Base-by-base conservation (phyloP, 2,888 invertebrate species). In the Hololepta plana region DNA sequence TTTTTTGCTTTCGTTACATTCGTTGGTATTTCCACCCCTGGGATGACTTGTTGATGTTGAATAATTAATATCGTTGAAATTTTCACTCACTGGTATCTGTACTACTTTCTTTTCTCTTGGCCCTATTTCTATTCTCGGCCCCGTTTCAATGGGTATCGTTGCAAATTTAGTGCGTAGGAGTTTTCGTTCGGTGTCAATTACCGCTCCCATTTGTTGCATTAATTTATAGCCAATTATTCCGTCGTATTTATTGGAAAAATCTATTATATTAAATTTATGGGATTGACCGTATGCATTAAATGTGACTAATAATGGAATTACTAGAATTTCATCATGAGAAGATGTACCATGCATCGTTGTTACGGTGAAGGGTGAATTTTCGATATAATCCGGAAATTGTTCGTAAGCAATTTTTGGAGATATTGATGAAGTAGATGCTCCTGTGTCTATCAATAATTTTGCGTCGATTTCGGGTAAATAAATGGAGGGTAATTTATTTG, bases 21-120 rank as follows among this genome's bases (percentile, higher is more conserved):
- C 6, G 12, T 20, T 2, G 28, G 28, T n/a, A 28, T 28, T 24
- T 28, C 24, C 9, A 24, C 24, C 9, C 28, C 24, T 13, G 23
- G 28, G 5, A 9, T 10, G 7, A 27, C 9, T 14, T 11, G 4
- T 10, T 27, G 27, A 4, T 27, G 27, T 3, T 3, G 3, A 3
- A 27, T 23, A 16, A 7, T n/a, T n/a, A n/a, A n/a, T n/a, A n/a
- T n/a, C n/a, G n/a, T n/a, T n/a, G n/a, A n/a, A n/a, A 12, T 6
- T 26, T 26, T 20, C 10, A 17, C 20, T 8, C n/a, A 26, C 20
- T 5, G 26, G 26, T 20, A 27, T 22, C 20, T 30, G 20, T 30
- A 26, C 20, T 9, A 24, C 23, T 30, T 31, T 19, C 17, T 25
- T 19, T 30, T 27, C 23, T 30, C 24, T 2, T n/a, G 31, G 17